Evolutionary conservation across 2,797 vertebrate species (phyloP).

Genomic region (Tangara arthus): DNA sequence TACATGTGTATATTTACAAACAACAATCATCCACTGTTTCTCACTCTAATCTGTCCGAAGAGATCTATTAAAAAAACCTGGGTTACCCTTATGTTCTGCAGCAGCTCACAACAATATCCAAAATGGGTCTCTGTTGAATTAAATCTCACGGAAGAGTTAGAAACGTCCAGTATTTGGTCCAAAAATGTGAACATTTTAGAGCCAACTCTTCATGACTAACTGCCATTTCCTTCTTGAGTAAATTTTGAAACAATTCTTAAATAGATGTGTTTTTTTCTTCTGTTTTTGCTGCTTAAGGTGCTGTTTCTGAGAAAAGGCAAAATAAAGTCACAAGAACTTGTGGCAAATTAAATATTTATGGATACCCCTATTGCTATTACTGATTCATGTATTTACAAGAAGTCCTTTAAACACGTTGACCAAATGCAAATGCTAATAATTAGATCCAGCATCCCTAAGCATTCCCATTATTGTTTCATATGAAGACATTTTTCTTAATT

Average conservation of each 20-base stretch:
- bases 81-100: background rate
- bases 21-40: background rate
- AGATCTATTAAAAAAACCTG: background rate
- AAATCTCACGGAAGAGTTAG: background rate
- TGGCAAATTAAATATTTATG: background rate
- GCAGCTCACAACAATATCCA: background rate
- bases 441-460: background rate
- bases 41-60: background rate
- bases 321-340: background rate
- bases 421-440: slow-evolving; percentile 35
- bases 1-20: background rate
- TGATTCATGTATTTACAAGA: slow-evolving; percentile 13
- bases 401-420: background rate
- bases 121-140: background rate
- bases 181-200: background rate
- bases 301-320: background rate
- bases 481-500: background rate
- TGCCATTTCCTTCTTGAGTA: background rate
- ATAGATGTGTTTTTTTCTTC: background rate
- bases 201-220: background rate
- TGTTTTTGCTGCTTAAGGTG: background rate
- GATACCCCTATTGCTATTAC: background rate
- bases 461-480: slow-evolving; percentile 50
- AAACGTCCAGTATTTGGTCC: background rate
- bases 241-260: background rate